These are phyloP conservation scores for Rhodinocichla rosea DNA, from an alignment of 2,113 vertebrate genomes.

Conservation along the genomic window DNA sequence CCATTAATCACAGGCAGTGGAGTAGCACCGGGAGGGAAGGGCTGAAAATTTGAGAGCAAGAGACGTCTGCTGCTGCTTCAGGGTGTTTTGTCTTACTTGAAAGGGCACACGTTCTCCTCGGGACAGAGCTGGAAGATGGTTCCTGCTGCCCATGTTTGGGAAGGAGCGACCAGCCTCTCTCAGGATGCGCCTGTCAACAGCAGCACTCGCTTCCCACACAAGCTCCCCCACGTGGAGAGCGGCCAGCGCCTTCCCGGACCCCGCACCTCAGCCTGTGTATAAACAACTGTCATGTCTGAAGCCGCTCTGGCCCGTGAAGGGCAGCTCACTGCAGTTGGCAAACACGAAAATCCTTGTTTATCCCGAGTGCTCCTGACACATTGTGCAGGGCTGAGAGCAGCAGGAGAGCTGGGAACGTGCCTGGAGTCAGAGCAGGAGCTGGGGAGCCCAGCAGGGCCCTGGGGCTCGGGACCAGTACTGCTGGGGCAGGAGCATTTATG, in stretches of 20 bases:
- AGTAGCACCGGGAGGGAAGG: not conserved
- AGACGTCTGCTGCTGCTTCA: not conserved
- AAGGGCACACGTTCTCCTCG: not conserved
- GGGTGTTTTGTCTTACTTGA: not conserved
- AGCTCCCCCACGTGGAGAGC: not conserved
- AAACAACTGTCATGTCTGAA: not conserved
- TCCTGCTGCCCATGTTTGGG: conserved; percentile 54
- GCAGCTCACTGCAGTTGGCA: not conserved
- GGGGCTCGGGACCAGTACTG: not conserved
- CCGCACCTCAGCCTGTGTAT: rapidly evolving
- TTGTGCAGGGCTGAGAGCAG: not conserved
- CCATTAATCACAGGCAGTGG: not conserved
- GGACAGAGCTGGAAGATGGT: not conserved
- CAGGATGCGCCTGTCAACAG: not conserved
- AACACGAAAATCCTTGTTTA: not conserved
- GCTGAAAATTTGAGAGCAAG: conserved; percentile 8
- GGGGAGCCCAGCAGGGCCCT: not conserved
- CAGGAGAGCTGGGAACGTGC: rapidly evolving
- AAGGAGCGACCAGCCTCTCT: not conserved
- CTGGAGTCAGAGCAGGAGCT: rapidly evolving
- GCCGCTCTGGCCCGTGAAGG: not conserved
- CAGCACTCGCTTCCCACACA: not conserved
- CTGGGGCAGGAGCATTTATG: not conserved
- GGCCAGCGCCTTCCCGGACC: not conserved
- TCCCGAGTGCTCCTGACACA: not conserved